Base-by-base conservation (phyloP, 2,797 vertebrate genomes). In the Dipus sagitta region DNA sequence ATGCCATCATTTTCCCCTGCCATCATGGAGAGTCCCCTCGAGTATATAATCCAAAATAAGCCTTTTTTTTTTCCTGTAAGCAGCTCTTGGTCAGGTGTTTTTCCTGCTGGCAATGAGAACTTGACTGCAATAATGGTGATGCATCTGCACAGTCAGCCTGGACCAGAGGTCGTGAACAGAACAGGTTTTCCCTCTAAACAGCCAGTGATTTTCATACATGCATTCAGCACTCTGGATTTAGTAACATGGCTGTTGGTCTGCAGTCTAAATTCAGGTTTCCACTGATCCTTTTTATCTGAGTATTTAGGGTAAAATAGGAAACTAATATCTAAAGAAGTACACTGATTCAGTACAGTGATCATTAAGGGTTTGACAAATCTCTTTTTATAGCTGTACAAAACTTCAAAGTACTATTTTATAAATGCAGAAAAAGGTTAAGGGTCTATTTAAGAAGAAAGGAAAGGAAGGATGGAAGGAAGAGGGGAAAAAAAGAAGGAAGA, bases 331-430 rank as follows among this genome's bases (percentile, higher is more conserved):
- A 83, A 91, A 34, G 13, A 88, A 93, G 77, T 78, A 75, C 1
- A 67, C 4, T 34, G 52, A 17, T 54, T 90, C 18, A 79, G 14
- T 12, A 72, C 17, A 86, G 60, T 20, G 7, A 81, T 86, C 78
- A 83, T 21, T 81, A 90, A 85, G 6, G 24, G 78, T 30, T 88
- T 95, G 38, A 87, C 12, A 85, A 88, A 32, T 60, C 77, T 52
- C 30, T 83, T 82, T 52, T 89, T 47, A 91, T 10, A 85, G 60
- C 71, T 62, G 24, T 58, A 75, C n/a, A 93, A 95, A 13, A 93
- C 71, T 82, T 32, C 21, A 67, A 89, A 78, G 18, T 47, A 76
- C 23, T 5, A 62, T 64, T 32, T 78, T 77, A 72, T 23, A 86
- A 94, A n/a, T 93, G 34, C 42, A 64, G n/a, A 14, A 54, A 87